Evolutionary conservation across 2,797 vertebrate genomes (phyloP).

Genomic region (Micropoecilia bifurca): DNA sequence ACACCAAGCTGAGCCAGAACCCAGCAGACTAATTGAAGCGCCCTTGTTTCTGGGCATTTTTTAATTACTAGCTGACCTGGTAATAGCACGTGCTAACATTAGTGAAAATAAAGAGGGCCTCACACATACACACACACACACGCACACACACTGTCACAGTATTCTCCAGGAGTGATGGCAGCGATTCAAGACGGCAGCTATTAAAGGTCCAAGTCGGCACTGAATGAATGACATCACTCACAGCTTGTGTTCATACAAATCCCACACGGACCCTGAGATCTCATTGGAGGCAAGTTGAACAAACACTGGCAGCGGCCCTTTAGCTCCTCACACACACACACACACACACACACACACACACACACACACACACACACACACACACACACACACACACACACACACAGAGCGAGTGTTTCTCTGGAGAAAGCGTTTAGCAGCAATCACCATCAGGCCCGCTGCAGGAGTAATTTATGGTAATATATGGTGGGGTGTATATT

Average conservation of each 20-base stretch:
- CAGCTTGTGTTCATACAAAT: slow-evolving; percentile 61
- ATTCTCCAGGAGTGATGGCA: slow-evolving; percentile 66
- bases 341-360: background rate
- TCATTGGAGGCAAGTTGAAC: slow-evolving; percentile 58
- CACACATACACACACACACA: slow-evolving; percentile 36
- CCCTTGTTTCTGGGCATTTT: slow-evolving; percentile 45
- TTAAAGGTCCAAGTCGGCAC: slow-evolving; percentile 37
- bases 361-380: slow-evolving; percentile 1
- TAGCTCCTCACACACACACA: slow-evolving; percentile 3
- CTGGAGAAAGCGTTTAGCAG: slow-evolving; percentile 31
- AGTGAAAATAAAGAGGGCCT: slow-evolving; percentile 52
- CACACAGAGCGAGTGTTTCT: slow-evolving; percentile 10
- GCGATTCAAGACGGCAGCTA: slow-evolving; percentile 61
- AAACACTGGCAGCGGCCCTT: slow-evolving; percentile 66
- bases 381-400: background rate
- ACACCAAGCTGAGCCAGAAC: slow-evolving; percentile 43
- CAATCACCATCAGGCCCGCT: slow-evolving; percentile 43
- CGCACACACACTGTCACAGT: slow-evolving; percentile 30
- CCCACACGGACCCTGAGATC: slow-evolving; percentile 45
- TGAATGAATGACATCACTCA: slow-evolving; percentile 66
- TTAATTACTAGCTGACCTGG: slow-evolving; percentile 52
- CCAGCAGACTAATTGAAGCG: slow-evolving; percentile 57
- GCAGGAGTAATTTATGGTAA: slow-evolving; percentile 61
- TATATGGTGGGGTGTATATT: slow-evolving; percentile 51
- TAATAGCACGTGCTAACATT: slow-evolving; percentile 69